Evolutionary conservation across 2,888 invertebrate genomes (phyloP).

Genomic region (Podabrus alpinus): DNA sequence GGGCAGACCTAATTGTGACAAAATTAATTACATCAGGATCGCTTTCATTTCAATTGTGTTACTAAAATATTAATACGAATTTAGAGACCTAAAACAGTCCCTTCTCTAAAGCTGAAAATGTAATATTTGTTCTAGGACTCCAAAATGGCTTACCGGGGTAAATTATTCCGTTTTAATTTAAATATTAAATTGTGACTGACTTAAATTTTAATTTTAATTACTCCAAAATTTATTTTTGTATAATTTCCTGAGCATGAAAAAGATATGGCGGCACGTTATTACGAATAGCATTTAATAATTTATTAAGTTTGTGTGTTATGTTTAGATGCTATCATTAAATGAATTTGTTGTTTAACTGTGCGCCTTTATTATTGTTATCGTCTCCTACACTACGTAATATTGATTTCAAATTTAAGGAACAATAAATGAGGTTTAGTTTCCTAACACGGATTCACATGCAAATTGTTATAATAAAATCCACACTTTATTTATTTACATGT

Average conservation of each 20-base stretch:
- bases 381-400: background rate
- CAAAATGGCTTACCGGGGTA: background rate
- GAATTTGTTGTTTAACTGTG: background rate
- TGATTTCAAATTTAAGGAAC: background rate
- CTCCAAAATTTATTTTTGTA: background rate
- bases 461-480: background rate
- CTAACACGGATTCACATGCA: background rate
- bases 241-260: background rate
- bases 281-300: background rate
- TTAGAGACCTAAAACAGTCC: background rate
- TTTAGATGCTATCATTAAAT: background rate
- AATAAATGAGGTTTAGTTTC: background rate
- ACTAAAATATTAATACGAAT: background rate
- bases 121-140: background rate
- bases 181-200: background rate
- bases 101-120: background rate
- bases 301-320: background rate
- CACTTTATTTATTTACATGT: too few relatives aligned
- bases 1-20: background rate
- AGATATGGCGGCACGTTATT: background rate
- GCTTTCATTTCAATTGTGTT: background rate
- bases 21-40: background rate
- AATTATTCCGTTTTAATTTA: background rate
- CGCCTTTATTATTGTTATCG: background rate
- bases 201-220: background rate